Evolutionary conservation across 2,113 vertebrate species (phyloP).

Genomic region (Mormyrus lacerda): DNA sequence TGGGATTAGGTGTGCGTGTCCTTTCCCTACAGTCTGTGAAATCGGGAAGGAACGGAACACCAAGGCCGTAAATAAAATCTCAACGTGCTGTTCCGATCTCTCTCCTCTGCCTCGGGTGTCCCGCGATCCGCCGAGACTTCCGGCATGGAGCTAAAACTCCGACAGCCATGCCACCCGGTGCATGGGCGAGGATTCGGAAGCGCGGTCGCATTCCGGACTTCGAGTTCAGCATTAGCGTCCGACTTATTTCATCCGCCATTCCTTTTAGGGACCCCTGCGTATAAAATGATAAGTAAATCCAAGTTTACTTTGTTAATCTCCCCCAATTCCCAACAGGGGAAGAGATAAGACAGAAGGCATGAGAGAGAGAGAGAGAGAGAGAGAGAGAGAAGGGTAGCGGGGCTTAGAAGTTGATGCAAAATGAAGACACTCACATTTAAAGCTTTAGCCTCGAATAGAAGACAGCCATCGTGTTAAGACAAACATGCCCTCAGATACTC

Average conservation of each 20-base stretch:
- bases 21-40: background rate
- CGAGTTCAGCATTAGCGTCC: slow-evolving; percentile 36
- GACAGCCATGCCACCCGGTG: slow-evolving; percentile 25
- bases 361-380: slow-evolving; percentile 11
- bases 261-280: slow-evolving; percentile 64
- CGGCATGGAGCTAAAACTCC: slow-evolving; percentile 22
- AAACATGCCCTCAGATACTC: background rate
- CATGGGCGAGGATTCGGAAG: slow-evolving; percentile 21
- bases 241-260: slow-evolving; percentile 53
- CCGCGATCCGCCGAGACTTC: background rate
- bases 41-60: background rate
- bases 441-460: background rate
- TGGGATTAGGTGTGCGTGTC: background rate
- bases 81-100: background rate
- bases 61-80: background rate
- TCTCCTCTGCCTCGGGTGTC: background rate
- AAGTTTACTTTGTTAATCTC: slow-evolving; percentile 73
- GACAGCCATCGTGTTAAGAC: background rate
- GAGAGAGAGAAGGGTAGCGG: background rate
- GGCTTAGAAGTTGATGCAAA: background rate
- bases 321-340: slow-evolving; percentile 57
- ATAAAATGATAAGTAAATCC: slow-evolving; percentile 72
- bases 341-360: slow-evolving; percentile 39
- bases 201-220: slow-evolving; percentile 39
- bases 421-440: background rate